Evolutionary conservation across 2,113 vertebrate species (phyloP).

Genomic region (Bujurquina vittata): DNA sequence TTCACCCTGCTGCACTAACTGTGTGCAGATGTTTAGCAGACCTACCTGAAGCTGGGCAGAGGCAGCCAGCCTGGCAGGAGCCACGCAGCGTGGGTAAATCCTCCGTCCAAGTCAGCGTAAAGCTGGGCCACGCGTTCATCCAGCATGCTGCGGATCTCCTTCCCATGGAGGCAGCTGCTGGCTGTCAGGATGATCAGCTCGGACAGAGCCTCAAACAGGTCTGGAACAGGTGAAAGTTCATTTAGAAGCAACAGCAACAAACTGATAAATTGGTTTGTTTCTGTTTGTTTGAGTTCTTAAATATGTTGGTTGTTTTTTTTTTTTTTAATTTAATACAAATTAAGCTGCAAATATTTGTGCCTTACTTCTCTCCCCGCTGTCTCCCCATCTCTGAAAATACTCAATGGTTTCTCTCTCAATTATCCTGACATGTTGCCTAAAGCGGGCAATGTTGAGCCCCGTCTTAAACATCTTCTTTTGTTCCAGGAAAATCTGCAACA

Average conservation of each 20-base stretch:
- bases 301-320: too few species aligned
- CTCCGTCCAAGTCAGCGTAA: conserved; percentile 94
- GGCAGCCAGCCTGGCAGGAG: conserved; percentile 95
- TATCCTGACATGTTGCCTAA: conserved; percentile 87
- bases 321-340: too few species aligned
- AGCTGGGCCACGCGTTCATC: conserved; percentile 91
- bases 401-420: conserved; percentile 93
- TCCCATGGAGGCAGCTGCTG: conserved; percentile 94
- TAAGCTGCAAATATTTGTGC: fast-evolving
- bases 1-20: background rate
- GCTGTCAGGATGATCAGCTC: conserved; percentile 98
- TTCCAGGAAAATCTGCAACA: conserved; percentile 90
- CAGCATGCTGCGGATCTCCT: conserved; percentile 90
- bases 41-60: conserved; percentile 96
- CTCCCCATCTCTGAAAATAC: conserved; percentile 94
- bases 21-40: background rate
- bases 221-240: conserved; percentile 67
- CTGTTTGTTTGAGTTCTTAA: background rate
- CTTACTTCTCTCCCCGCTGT: conserved; percentile 90
- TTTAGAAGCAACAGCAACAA: background rate
- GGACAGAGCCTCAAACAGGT: conserved; percentile 93
- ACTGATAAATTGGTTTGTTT: too few species aligned
- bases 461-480: conserved; percentile 99
- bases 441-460: conserved; percentile 91
- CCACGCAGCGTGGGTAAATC: conserved; percentile 95